Conservation (phyloP, 2,113 vertebrate species). For the Clarias magur region DNA sequence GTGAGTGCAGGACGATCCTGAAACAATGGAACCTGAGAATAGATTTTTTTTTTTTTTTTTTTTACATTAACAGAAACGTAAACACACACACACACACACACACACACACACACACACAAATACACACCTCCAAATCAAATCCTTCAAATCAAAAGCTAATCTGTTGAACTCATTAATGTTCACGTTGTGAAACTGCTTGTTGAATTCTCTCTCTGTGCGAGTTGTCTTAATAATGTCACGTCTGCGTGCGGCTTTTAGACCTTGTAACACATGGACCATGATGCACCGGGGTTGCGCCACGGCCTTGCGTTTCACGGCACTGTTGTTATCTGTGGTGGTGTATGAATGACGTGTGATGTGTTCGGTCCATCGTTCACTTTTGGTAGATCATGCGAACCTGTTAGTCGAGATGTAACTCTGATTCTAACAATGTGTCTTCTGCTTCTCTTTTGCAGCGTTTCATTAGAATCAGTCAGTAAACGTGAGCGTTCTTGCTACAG, state of each 20-base stretch:
- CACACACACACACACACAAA: too few species aligned
- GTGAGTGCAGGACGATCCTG: constrained; percentile 15
- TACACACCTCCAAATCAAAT: neutral
- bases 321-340: neutral
- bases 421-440: neutral
- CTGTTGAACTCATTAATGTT: constrained; percentile 42
- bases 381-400: constrained; percentile 63
- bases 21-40: neutral
- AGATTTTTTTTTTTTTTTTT: neutral
- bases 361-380: constrained; percentile 47
- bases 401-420: too few species aligned
- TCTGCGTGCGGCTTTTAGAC: constrained; percentile 59
- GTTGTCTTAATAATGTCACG: constrained; percentile 57
- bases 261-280: constrained; percentile 36
- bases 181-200: constrained; percentile 33
- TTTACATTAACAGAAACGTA: neutral
- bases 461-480: neutral
- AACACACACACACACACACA: neutral
- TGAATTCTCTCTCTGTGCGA: neutral
- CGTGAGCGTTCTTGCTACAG: neutral
- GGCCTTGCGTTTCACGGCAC: neutral
- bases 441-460: neutral
- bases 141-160: constrained; percentile 1
- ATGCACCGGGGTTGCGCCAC: neutral
- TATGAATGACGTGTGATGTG: neutral